Percentiles rank a stretch among this genome's conserved stretches.
Evolutionary conservation across 1,140 invertebrate species (phyloP).

Genomic region (Bombyx mori): DNA sequence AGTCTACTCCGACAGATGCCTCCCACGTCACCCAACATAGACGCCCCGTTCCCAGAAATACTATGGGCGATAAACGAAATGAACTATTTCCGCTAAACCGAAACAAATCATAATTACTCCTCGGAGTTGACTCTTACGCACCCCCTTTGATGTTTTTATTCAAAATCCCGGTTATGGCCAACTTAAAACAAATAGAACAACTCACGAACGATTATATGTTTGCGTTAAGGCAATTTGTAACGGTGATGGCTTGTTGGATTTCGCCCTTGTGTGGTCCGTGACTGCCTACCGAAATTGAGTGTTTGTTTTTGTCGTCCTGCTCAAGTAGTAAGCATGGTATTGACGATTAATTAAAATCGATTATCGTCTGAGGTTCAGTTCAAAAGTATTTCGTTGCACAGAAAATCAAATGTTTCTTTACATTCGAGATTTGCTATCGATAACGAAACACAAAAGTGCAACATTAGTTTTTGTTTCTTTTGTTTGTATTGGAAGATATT

Average conservation of each 20-base stretch:
- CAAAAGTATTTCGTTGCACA: no score
- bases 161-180: slow-evolving; percentile 56
- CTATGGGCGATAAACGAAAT: slow-evolving; percentile 49
- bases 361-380: no score
- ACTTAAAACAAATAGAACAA: slow-evolving; percentile 67
- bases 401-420: no score
- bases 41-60: slow-evolving; percentile 45
- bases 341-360: no score
- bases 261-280: slow-evolving; percentile 57
- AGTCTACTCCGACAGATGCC: slow-evolving; percentile 24
- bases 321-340: no score
- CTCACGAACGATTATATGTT: slow-evolving; percentile 58
- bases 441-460: no score
- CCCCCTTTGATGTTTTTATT: slow-evolving; percentile 68
- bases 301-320: slow-evolving; percentile 20
- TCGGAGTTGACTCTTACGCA: slow-evolving; percentile 49
- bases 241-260: slow-evolving; percentile 57
- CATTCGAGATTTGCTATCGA: no score
- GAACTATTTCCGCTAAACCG: slow-evolving; percentile 66
- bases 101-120: slow-evolving; percentile 67
- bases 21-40: slow-evolving; percentile 8
- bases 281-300: slow-evolving; percentile 25
- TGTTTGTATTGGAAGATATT: no score
- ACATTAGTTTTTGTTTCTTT: no score
- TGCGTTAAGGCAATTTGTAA: slow-evolving; percentile 61